A percentile compares a stretch with the other conserved stretches of the same genome.
These are phyloP conservation scores for Anguilla rostrata DNA, from an alignment of 2,113 vertebrate genomes.

Conservation along the genomic window DNA sequence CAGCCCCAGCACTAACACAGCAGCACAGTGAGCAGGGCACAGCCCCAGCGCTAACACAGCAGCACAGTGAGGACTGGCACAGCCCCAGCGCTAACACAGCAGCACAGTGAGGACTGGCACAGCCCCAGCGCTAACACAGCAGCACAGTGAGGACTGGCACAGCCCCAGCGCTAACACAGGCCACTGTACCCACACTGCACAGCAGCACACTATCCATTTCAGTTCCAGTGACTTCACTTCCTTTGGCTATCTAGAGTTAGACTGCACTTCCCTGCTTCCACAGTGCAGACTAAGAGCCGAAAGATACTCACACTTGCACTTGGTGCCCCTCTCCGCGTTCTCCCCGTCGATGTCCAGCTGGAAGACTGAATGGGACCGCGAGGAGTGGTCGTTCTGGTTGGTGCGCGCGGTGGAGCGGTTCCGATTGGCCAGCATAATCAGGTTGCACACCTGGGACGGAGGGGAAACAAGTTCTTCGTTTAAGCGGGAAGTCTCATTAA, in stretches of 20 bases:
- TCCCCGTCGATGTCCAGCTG: slow-evolving; percentile 84
- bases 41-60: not conserved
- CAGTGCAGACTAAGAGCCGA: not conserved
- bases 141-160: no score
- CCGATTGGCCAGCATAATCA: slow-evolving; percentile 81
- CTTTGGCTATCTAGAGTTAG: no score
- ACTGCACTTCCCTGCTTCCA: no score
- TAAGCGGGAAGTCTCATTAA: not conserved
- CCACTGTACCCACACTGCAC: no score
- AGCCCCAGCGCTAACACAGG: not conserved
- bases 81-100: not conserved
- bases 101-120: not conserved
- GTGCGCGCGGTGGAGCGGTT: slow-evolving; percentile 90
- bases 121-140: no score
- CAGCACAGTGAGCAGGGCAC: not conserved
- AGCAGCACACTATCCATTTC: not conserved
- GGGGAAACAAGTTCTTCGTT: not conserved
- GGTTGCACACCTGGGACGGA: slow-evolving; percentile 77
- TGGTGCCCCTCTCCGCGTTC: slow-evolving; percentile 70
- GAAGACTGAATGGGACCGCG: slow-evolving; percentile 85
- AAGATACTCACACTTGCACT: slow-evolving; percentile 71
- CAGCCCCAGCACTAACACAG: not conserved
- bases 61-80: no score
- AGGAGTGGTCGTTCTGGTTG: slow-evolving; percentile 86
- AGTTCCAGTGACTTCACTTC: no score